These are phyloP conservation scores for Platyscapa corneri DNA, from an alignment of 1,140 invertebrate species.

Conservation along the genomic window DNA sequence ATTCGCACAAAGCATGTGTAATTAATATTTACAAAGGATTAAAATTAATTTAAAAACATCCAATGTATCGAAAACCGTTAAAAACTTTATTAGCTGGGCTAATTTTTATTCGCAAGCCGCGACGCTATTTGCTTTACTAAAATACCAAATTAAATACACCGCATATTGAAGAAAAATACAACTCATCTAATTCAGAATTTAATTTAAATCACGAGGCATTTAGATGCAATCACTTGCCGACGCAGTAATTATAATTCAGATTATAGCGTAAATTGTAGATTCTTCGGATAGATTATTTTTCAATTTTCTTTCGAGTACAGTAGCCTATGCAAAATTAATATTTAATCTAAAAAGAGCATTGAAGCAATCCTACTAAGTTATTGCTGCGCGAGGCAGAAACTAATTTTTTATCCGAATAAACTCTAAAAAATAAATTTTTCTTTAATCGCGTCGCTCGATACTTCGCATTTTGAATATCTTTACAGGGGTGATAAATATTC, in stretches of 20 bases:
- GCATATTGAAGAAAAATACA: neutral
- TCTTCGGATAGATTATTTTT: slow-evolving; percentile 4
- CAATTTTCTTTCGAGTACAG: slow-evolving; percentile 9
- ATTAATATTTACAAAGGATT: too few species aligned
- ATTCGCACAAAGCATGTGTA: too few species aligned
- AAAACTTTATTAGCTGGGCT: too few species aligned
- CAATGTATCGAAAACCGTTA: too few species aligned
- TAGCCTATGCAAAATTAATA: slow-evolving; percentile 6
- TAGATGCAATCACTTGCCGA: slow-evolving; percentile 1
- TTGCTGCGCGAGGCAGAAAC: neutral
- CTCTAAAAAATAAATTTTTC: neutral
- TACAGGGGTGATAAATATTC: too few species aligned
- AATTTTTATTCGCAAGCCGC: too few species aligned
- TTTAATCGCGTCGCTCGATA: too few species aligned
- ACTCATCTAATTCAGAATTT: neutral
- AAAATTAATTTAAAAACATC: too few species aligned
- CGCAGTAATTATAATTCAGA: slow-evolving; percentile 17
- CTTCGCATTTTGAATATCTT: too few species aligned
- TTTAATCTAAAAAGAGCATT: neutral
- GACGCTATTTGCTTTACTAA: too few species aligned
- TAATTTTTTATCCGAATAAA: neutral
- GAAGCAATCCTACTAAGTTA: neutral
- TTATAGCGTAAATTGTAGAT: neutral
- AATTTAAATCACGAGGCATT: neutral
- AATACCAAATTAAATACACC: neutral